A percentile compares a stretch with the other conserved stretches of the same genome.
Evolutionary conservation across 2,888 invertebrate genomes (phyloP).

Genomic region (Ischnura elegans): DNA sequence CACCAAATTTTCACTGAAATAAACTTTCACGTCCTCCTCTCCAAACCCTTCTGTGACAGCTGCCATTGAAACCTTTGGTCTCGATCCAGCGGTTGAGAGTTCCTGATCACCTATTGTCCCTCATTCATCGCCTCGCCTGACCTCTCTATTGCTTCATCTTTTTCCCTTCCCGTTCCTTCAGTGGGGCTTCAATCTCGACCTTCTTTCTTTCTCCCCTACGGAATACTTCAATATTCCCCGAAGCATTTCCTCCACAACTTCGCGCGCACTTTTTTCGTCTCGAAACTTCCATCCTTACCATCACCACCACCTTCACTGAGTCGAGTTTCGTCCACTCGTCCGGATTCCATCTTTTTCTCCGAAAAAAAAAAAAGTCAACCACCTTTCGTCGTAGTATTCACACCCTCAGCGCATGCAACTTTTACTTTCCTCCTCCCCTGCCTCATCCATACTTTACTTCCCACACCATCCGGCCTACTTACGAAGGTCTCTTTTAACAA

Average conservation of each 20-base stretch:
- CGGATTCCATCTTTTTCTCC: not conserved
- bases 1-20: too few species aligned
- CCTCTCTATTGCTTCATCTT: too few species aligned
- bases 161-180: too few species aligned
- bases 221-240: slow-evolving; percentile 17
- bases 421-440: not conserved
- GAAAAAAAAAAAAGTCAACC: not conserved
- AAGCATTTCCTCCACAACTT: not conserved
- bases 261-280: too few species aligned
- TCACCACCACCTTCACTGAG: not conserved
- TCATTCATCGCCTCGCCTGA: not conserved
- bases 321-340: not conserved
- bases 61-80: not conserved
- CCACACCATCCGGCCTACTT: not conserved
- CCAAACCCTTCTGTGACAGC: not conserved
- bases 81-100: not conserved
- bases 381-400: not conserved
- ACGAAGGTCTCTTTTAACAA: not conserved
- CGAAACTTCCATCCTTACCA: too few species aligned
- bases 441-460: not conserved
- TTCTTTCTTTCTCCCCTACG: not conserved
- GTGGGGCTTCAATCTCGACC: too few species aligned
- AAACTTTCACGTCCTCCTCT: not conserved
- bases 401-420: not conserved
- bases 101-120: not conserved